A percentile compares a stretch with the other conserved stretches of the same genome.
phyloP scores from a whole-genome alignment of 1,140 invertebrate genomes.

The Dreissena polymorpha region DNA sequence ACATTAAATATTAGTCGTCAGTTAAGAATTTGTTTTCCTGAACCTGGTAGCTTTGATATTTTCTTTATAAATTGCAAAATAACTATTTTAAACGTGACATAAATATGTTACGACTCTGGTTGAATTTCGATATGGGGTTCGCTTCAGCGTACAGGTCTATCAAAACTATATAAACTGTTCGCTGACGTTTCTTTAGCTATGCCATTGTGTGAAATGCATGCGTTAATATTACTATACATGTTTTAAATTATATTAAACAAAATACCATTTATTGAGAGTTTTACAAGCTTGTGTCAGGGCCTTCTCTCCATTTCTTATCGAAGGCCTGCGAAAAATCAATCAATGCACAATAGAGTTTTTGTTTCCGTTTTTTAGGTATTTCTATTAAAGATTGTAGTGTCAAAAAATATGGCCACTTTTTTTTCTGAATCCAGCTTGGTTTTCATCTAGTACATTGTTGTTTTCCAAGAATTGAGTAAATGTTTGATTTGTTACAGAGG shows the following conservation, averaged over 20 bases:
- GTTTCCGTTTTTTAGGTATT: constrained; percentile 16
- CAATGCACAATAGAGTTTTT: constrained; percentile 40
- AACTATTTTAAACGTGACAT: no score
- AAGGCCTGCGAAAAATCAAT: constrained; percentile 42
- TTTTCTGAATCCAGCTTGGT: constrained; percentile 27
- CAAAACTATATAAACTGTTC: no score
- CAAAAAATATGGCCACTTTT: constrained; percentile 19
- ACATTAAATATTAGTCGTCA: no score
- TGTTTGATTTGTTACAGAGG: not conserved
- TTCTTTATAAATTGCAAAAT: no score
- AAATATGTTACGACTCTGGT: no score
- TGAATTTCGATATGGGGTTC: no score
- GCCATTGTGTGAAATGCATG: not conserved
- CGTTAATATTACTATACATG: constrained; percentile 38
- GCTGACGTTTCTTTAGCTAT: no score
- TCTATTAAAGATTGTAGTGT: constrained; percentile 20
- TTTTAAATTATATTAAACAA: constrained; percentile 25
- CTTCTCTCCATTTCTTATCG: not conserved
- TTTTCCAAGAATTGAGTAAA: constrained; percentile 3
- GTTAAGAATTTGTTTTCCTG: no score
- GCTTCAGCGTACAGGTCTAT: no score
- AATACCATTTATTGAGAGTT: constrained; percentile 15
- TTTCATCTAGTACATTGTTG: not conserved
- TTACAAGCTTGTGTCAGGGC: constrained; percentile 6
- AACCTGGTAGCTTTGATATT: no score